A percentile compares a stretch with the other conserved stretches of the same genome.
Evolutionary conservation across 2,888 invertebrate species (phyloP).

Genomic region (Ptilodon capucinus): DNA sequence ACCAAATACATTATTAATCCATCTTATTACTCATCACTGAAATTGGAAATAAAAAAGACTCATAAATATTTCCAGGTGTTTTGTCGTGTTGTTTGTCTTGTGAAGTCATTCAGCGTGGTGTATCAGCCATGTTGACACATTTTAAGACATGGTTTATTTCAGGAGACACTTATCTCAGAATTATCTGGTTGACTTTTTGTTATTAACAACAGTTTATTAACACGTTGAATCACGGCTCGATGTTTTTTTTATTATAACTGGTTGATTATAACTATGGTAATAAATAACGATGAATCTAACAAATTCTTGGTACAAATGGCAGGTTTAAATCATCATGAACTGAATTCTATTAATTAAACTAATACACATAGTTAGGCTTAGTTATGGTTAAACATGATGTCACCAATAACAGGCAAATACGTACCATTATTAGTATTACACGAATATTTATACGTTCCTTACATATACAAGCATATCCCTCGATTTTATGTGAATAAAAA

Average conservation of each 20-base stretch:
- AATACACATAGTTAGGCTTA: not conserved
- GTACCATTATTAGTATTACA: not conserved
- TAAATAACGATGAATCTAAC: not conserved
- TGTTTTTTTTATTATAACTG: not conserved
- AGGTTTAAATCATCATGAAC: not conserved
- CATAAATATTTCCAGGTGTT: slow-evolving; percentile 3
- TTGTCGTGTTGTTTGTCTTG: slow-evolving; percentile 4
- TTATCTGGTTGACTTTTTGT: slow-evolving; percentile 7
- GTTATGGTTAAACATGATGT: not conserved
- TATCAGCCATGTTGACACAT: slow-evolving; percentile 6
- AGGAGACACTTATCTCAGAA: slow-evolving; percentile 11
- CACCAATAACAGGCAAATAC: not conserved
- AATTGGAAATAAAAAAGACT: not conserved
- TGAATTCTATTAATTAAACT: not conserved
- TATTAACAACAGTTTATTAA: slow-evolving; percentile 16
- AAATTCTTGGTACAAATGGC: not conserved
- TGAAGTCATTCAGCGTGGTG: slow-evolving; percentile 11
- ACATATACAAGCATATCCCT: not conserved
- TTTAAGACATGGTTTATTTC: slow-evolving; percentile 7
- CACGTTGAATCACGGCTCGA: not conserved
- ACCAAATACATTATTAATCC: too few species aligned
- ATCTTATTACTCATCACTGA: not conserved
- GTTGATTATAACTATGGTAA: too few species aligned
- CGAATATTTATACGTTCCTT: not conserved
- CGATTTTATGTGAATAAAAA: not conserved